phyloP scores from a whole-genome alignment of 2,113 vertebrate genomes.

The Falcunculus frontatus region DNA sequence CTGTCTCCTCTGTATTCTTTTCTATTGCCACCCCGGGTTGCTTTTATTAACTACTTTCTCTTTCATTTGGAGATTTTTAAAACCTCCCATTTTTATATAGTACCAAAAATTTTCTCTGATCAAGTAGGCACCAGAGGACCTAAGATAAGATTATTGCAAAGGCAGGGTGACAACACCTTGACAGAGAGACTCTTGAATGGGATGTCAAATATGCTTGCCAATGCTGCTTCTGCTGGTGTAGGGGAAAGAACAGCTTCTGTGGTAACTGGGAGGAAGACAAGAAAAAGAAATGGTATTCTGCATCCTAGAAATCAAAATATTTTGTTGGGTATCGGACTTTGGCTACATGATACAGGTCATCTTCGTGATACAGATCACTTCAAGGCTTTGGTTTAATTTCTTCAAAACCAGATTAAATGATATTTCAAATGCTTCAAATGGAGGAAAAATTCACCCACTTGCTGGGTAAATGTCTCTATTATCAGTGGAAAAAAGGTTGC shows the following conservation, averaged over 20 bases:
- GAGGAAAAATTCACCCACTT: neutral
- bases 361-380: neutral
- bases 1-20: neutral
- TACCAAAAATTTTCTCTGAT: neutral
- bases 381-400: neutral
- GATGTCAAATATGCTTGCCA: neutral
- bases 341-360: neutral
- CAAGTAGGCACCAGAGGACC: neutral
- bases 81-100: neutral
- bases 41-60: neutral
- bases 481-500: neutral
- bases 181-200: neutral
- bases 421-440: neutral
- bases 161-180: neutral
- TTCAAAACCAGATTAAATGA: neutral
- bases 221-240: fast-evolving
- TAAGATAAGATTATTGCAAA: neutral
- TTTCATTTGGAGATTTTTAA: neutral
- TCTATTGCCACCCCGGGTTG: neutral
- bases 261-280: neutral
- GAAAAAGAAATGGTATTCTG: neutral
- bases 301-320: neutral
- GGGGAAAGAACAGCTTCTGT: neutral
- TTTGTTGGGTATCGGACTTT: neutral
- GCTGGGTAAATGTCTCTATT: neutral